These are phyloP conservation scores for Trichomalopsis sarcophagae DNA, from an alignment of 1,140 invertebrate genomes.

Conservation along the genomic window DNA sequence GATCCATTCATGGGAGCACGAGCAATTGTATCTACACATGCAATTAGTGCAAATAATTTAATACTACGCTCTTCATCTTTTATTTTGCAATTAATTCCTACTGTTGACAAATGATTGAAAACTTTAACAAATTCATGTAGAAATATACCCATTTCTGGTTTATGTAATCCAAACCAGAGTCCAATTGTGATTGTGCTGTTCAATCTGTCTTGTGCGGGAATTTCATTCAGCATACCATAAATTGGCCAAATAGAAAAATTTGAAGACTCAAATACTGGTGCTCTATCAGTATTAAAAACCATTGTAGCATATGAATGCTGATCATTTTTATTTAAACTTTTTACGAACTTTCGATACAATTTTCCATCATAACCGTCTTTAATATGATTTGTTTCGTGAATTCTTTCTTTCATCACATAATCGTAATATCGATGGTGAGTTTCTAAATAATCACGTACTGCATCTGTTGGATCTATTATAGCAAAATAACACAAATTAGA, in stretches of 20 bases:
- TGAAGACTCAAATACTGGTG: not conserved
- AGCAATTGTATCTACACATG: not conserved
- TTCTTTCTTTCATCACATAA: not conserved
- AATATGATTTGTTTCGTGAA: constrained; percentile 30
- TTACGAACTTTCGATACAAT: not conserved
- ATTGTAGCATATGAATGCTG: not conserved
- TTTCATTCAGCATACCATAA: not conserved
- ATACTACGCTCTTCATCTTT: not conserved
- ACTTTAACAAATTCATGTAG: not conserved
- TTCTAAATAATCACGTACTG: constrained; percentile 10
- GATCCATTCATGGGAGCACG: not conserved
- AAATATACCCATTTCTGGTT: not conserved
- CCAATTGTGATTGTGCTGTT: not conserved
- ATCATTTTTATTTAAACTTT: not conserved
- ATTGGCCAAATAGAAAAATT: constrained; percentile 1
- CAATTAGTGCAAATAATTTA: not conserved
- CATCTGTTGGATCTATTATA: constrained; percentile 3
- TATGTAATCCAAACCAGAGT: not conserved
- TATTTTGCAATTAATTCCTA: not conserved
- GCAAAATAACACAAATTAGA: not conserved
- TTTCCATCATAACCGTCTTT: constrained; percentile 5
- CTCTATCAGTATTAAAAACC: constrained; percentile 11
- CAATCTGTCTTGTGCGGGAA: not conserved
- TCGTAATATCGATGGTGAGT: not conserved
- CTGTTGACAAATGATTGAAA: not conserved